Base-by-base conservation (phyloP, 2,113 vertebrate genomes). In the Polypterus bichir region DNA sequence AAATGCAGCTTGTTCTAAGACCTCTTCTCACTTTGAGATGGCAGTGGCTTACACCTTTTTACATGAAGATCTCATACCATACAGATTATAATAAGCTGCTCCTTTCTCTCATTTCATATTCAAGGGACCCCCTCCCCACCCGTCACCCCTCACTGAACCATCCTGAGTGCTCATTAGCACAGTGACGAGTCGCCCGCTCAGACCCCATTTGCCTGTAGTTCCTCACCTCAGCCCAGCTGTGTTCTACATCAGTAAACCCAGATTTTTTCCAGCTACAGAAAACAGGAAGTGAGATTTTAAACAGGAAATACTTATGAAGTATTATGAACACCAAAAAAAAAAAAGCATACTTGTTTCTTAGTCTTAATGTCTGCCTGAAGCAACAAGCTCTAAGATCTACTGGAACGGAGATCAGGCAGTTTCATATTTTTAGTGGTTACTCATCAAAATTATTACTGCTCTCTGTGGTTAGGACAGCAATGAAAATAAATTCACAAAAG, bases 261-360 rank as follows among this genome's bases (percentile, higher is more conserved):
- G 49, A 73, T 71, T 76, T 81, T 71, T 80, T 82, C 73, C 73
- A 81, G 84, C 74, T 77, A 74, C 64, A 10, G 78, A 86, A 88
- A 89, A 86, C 82, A 87, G 86, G 88, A 91, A 92, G 83, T 81
- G 80, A 87, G 81, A 86, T 81, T 78, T 85, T 79, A 77, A 80
- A 84, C 80, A 83, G 89, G 89, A 91, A 92, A 88, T 85, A 88
- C 79, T 91, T 90, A 57, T 71, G 66, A 62, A 69, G 79, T 80
- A 78, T 80, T 76, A 86, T 77, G 84, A 83, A 77, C 79, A 75
- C 76, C 73, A 79, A 77, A 81, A 69, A 60, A 71, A 70, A 62
- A 45, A 69, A 67, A 71, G 45, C 56, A 60, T 27, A 11, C 11
- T 57, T 6, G 56, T 57, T 60, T 69, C 0, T 1, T 45, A 1